These are phyloP conservation scores for Mercenaria mercenaria DNA, from an alignment of 1,140 invertebrate genomes.

Conservation along the genomic window DNA sequence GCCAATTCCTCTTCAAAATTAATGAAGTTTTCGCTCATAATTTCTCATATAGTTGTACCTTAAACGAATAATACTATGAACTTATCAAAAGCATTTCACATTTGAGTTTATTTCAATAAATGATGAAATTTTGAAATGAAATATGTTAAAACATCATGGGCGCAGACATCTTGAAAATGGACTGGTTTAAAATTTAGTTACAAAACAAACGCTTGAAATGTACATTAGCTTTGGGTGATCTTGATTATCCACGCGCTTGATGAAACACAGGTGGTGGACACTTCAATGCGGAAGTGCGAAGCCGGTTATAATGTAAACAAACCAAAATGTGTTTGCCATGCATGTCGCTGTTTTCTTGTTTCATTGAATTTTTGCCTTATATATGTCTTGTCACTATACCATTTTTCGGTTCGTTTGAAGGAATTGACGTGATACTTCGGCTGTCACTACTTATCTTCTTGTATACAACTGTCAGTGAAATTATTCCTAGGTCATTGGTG, in stretches of 20 bases:
- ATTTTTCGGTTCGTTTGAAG: slow-evolving; percentile 60
- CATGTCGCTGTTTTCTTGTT: background rate
- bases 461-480: slow-evolving; percentile 20
- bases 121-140: background rate
- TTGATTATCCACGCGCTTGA: background rate
- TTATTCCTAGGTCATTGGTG: slow-evolving; percentile 56
- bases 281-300: slow-evolving; percentile 42
- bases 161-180: slow-evolving; percentile 27
- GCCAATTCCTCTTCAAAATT: background rate
- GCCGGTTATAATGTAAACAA: slow-evolving; percentile 56
- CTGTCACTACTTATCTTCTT: slow-evolving; percentile 57
- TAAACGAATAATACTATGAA: too few species aligned
- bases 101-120: background rate
- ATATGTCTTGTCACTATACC: slow-evolving; percentile 59
- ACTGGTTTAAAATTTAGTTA: background rate
- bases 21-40: background rate
- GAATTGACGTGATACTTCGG: slow-evolving; percentile 45
- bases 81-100: too few species aligned
- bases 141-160: slow-evolving; percentile 11
- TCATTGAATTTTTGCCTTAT: slow-evolving; percentile 63
- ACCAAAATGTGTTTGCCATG: slow-evolving; percentile 59
- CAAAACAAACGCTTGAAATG: too few species aligned
- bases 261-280: background rate
- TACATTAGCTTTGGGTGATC: background rate
- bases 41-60: background rate